phyloP scores from a whole-genome alignment of 2,113 vertebrate genomes.

The Triplophysa tibetana region DNA sequence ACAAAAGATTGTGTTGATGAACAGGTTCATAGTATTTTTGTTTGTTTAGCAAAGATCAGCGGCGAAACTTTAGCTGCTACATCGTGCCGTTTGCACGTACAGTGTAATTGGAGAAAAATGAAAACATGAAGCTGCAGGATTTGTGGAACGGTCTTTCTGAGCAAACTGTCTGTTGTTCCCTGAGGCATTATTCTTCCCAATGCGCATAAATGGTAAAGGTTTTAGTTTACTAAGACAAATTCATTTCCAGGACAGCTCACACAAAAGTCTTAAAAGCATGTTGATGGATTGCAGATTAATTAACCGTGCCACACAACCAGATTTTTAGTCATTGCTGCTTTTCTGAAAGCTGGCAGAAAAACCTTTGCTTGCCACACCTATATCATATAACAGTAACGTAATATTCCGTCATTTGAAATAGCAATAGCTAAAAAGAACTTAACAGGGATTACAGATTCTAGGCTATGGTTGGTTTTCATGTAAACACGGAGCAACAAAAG shows the following conservation, averaged over 20 bases:
- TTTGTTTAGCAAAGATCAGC: not conserved
- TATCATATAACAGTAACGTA: constrained; percentile 50
- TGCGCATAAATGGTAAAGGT: not conserved
- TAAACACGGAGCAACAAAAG: not conserved
- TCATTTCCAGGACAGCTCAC: not conserved
- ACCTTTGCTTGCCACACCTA: constrained; percentile 45
- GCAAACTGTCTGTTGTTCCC: constrained; percentile 11
- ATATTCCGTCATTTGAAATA: constrained; percentile 38
- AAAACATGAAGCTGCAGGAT: not conserved
- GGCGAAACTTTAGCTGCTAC: not conserved
- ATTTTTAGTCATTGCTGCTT: not conserved
- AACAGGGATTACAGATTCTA: no score
- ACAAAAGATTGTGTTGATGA: not conserved
- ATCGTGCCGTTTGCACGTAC: not conserved
- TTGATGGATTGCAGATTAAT: not conserved
- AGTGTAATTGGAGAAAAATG: not conserved
- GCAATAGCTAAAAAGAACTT: not conserved
- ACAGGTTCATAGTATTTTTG: not conserved
- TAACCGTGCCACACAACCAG: constrained; percentile 14
- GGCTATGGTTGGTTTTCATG: not conserved
- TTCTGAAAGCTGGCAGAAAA: constrained; percentile 30
- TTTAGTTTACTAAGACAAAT: constrained; percentile 12
- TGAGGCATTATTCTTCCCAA: not conserved
- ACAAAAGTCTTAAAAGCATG: constrained; percentile 1
- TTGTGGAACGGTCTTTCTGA: not conserved